These are phyloP conservation scores for Hippolais icterina DNA, from an alignment of 2,113 vertebrate species.

Conservation along the genomic window DNA sequence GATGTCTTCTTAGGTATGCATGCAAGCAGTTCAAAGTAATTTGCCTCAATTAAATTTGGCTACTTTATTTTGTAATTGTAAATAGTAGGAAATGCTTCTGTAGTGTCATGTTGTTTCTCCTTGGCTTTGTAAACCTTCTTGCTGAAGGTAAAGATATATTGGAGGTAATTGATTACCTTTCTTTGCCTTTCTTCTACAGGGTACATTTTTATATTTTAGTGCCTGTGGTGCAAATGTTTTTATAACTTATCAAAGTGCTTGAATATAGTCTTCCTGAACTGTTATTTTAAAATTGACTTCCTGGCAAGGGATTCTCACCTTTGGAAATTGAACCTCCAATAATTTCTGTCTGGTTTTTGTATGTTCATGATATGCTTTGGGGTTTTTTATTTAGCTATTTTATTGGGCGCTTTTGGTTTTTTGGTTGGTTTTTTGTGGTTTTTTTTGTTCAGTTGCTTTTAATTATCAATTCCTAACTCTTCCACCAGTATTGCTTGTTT, in stretches of 20 bases:
- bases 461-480: background rate
- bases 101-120: background rate
- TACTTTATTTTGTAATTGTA: background rate
- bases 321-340: slow-evolving; percentile 15
- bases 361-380: background rate
- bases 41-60: background rate
- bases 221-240: slow-evolving; percentile 35
- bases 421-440: background rate
- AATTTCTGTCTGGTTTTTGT: slow-evolving; percentile 8
- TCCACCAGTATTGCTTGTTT: background rate
- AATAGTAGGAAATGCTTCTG: background rate
- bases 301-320: slow-evolving; percentile 45
- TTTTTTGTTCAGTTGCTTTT: background rate
- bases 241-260: slow-evolving; percentile 55
- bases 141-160: background rate
- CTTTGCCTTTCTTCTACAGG: slow-evolving; percentile 7
- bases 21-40: background rate
- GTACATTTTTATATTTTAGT: slow-evolving; percentile 46
- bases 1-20: background rate
- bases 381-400: background rate
- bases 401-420: background rate
- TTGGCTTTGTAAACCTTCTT: slow-evolving; percentile 25
- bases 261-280: slow-evolving; percentile 47
- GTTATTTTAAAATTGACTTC: slow-evolving; percentile 54
- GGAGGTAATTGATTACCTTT: slow-evolving; percentile 31